Conservation (phyloP, 2,888 invertebrate species). For the Germaria angustata region DNA sequence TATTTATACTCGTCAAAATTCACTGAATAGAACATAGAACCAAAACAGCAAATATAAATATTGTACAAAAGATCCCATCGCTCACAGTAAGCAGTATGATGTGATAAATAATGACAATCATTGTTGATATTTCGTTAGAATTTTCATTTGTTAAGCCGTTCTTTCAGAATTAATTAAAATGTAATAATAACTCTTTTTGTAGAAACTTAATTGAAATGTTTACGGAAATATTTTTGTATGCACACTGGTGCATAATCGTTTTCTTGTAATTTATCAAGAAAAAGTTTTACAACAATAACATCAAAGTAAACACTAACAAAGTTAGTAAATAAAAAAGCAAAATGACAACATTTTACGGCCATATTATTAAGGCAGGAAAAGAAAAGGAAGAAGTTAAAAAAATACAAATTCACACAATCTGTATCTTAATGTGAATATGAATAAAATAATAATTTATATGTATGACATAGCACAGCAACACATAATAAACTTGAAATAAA, state of each 20-base stretch:
- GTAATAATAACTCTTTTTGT: background rate
- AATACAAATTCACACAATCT: background rate
- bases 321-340: conserved; percentile 7
- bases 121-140: no score
- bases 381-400: conserved; percentile 28
- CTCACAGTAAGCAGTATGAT: no score
- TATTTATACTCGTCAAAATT: no score
- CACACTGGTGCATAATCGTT: conserved; percentile 36
- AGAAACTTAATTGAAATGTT: conserved; percentile 53
- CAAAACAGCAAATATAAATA: no score
- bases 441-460: conserved; percentile 57
- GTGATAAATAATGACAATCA: no score
- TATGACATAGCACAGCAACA: conserved; percentile 41
- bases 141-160: no score
- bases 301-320: conserved; percentile 27
- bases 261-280: conserved; percentile 44
- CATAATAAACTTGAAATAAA: conserved; percentile 55
- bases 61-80: no score
- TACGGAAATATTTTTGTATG: conserved; percentile 56
- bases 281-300: conserved; percentile 10
- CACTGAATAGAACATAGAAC: no score
- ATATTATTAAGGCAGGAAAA: conserved; percentile 28
- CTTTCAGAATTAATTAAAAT: background rate
- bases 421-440: conserved; percentile 14
- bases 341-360: background rate